These are phyloP conservation scores for Leptoteleia sp. DNA, from an alignment of 1,140 invertebrate genomes.

Conservation along the genomic window DNA sequence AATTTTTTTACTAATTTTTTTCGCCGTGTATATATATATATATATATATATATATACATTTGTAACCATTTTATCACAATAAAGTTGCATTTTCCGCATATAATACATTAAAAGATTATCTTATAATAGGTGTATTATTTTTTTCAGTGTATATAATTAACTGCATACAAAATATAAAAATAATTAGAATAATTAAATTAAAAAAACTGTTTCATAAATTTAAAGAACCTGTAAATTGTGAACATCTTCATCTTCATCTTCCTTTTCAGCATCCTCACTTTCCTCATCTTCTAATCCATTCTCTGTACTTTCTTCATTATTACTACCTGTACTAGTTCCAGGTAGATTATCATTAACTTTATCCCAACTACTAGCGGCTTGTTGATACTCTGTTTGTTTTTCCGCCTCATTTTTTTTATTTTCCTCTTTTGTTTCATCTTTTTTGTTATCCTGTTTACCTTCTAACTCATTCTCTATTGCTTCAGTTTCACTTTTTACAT, in stretches of 20 bases:
- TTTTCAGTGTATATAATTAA: too few species aligned
- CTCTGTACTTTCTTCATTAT: constrained; percentile 64
- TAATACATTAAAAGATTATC: too few species aligned
- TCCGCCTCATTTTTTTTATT: not conserved
- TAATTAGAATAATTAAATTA: too few species aligned
- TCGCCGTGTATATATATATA: too few species aligned
- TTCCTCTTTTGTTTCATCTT: not conserved
- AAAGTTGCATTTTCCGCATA: too few species aligned
- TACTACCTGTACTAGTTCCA: constrained; percentile 72
- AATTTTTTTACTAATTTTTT: too few species aligned
- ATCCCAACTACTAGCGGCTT: constrained; percentile 1
- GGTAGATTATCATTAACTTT: constrained; percentile 31
- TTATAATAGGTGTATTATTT: too few species aligned
- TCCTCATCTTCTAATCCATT: constrained; percentile 60
- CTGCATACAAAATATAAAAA: too few species aligned
- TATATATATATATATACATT: too few species aligned
- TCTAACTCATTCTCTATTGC: not conserved
- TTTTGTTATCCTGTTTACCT: too few species aligned
- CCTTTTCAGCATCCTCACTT: constrained; percentile 75
- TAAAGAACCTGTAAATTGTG: constrained; percentile 86
- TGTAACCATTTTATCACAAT: too few species aligned
- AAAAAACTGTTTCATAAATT: too few species aligned
- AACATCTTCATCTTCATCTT: constrained; percentile 80
- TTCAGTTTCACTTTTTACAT: constrained; percentile 32
- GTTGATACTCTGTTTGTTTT: constrained; percentile 17